A percentile compares a stretch with the other conserved stretches of the same genome.
phyloP scores from a whole-genome alignment of 2,888 invertebrate genomes.

The Diadegma fenestrale region DNA sequence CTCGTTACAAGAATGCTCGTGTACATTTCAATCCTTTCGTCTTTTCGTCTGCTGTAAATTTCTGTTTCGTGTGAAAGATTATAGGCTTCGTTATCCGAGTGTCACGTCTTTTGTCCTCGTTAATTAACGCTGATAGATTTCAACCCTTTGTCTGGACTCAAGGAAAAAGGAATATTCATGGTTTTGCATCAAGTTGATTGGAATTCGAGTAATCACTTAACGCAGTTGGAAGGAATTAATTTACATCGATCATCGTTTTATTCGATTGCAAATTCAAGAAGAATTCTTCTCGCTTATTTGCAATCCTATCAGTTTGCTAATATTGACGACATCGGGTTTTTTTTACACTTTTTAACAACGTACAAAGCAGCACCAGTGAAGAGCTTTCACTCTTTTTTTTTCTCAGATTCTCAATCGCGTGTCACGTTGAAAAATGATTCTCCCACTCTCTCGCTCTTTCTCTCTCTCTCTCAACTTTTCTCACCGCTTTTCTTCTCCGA shows the following conservation, averaged over 20 bases:
- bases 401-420: conserved; percentile 20
- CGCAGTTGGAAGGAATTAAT: background rate
- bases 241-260: background rate
- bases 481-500: background rate
- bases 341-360: conserved; percentile 1
- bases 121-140: conserved; percentile 27
- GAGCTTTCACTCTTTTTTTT: background rate
- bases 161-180: background rate
- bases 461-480: conserved; percentile 6
- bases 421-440: conserved; percentile 2
- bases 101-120: conserved; percentile 1
- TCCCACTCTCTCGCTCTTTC: conserved; percentile 8
- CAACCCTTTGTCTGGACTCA: background rate
- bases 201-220: background rate
- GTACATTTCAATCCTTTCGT: conserved; percentile 17
- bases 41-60: conserved; percentile 30
- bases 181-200: conserved; percentile 1
- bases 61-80: conserved; percentile 19
- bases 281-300: background rate
- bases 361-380: conserved; percentile 15
- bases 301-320: background rate
- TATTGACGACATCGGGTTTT: conserved; percentile 12
- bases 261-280: background rate
- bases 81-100: background rate
- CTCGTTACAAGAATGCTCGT: conserved; percentile 45